Evolutionary conservation across 2,113 vertebrate genomes (phyloP).

Genomic region (Todiramphus chloris): DNA sequence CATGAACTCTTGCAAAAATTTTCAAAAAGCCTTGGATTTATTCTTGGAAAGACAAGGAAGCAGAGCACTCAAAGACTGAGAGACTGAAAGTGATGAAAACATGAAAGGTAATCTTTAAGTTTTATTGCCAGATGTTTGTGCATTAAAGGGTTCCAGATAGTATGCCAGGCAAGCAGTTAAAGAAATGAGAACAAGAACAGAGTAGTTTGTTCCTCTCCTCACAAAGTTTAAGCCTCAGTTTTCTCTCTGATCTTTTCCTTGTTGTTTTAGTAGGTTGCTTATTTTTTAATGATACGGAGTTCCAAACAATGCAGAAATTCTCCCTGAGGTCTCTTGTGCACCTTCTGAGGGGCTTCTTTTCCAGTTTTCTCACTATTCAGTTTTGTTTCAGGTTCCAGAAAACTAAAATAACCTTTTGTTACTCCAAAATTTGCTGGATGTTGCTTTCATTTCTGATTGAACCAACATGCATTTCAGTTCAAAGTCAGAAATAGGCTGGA

Average conservation of each 20-base stretch:
- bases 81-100: constrained; percentile 51
- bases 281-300: neutral
- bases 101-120: constrained; percentile 58
- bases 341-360: neutral
- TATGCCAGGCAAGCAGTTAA: neutral
- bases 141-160: constrained; percentile 51
- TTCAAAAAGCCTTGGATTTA: constrained; percentile 25
- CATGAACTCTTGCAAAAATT: constrained; percentile 17
- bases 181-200: neutral
- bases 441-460: neutral
- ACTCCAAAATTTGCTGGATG: neutral
- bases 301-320: neutral
- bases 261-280: neutral
- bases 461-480: neutral
- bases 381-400: neutral
- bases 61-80: constrained; percentile 8
- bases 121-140: constrained; percentile 70
- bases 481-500: neutral
- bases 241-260: neutral
- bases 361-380: neutral
- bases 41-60: constrained; percentile 47
- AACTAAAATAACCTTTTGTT: neutral
- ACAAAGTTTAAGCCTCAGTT: neutral
- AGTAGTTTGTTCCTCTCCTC: neutral
- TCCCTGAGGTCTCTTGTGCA: neutral